Percentiles rank a stretch among this genome's conserved stretches.
phyloP scores from a whole-genome alignment of 2,888 invertebrate species.

The Endotricha flammealis region DNA sequence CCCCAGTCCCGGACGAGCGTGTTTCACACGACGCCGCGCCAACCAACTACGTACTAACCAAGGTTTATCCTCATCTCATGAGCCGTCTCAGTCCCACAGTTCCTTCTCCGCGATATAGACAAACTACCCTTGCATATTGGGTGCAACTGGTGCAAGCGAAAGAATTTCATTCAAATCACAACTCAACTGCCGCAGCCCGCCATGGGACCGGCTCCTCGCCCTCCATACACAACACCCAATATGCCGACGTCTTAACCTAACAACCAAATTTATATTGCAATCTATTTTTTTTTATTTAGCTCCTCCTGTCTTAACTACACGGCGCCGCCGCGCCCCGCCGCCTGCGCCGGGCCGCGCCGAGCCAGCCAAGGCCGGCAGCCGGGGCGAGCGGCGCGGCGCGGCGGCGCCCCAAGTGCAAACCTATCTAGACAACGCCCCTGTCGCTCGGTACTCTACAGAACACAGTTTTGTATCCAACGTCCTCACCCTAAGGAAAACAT shows the following conservation, averaged over 20 bases:
- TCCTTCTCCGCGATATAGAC: slow-evolving; percentile 57
- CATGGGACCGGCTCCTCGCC: neutral
- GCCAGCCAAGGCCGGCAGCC: slow-evolving; percentile 18
- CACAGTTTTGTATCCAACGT: slow-evolving; percentile 71
- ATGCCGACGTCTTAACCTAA: slow-evolving; percentile 58
- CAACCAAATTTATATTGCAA: slow-evolving; percentile 67
- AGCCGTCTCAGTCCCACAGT: slow-evolving; percentile 68
- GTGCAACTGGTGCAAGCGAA: slow-evolving; percentile 20
- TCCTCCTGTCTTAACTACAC: slow-evolving; percentile 45
- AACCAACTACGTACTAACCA: no score
- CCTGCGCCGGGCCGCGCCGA: slow-evolving; percentile 16
- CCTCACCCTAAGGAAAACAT: slow-evolving; percentile 62
- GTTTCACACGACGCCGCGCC: slow-evolving; percentile 74
- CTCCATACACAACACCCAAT: slow-evolving; percentile 74
- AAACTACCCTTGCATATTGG: slow-evolving; percentile 54
- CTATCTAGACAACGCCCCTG: slow-evolving; percentile 67
- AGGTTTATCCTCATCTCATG: slow-evolving; percentile 71
- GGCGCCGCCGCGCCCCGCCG: slow-evolving; percentile 24
- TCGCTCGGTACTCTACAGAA: slow-evolving; percentile 73
- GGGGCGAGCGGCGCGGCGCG: slow-evolving; percentile 19
- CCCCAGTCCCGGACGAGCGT: slow-evolving; percentile 55
- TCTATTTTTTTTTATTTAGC: slow-evolving; percentile 68
- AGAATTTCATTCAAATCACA: no score
- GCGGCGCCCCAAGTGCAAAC: slow-evolving; percentile 45
- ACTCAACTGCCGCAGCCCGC: no score